Percentiles rank a stretch among this genome's conserved stretches.
Evolutionary conservation across 2,113 vertebrate genomes (phyloP).

Genomic region (Anolis sagrei): DNA sequence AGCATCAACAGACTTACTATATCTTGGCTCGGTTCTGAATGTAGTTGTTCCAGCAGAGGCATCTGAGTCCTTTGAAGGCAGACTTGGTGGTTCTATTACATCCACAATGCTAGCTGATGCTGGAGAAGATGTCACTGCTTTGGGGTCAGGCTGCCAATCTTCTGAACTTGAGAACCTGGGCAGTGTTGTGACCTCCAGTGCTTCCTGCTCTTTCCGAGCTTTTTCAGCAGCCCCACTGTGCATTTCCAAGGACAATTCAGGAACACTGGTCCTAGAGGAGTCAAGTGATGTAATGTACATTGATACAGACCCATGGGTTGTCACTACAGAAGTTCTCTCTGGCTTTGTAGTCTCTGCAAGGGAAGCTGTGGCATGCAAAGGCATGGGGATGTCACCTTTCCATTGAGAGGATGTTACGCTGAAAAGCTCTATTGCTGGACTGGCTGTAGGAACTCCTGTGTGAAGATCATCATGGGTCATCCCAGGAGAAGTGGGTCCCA

Average conservation of each 20-base stretch:
- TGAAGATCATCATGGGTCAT: neutral
- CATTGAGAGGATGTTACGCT: neutral
- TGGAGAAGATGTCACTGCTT: neutral
- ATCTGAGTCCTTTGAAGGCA: neutral
- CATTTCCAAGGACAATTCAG: neutral
- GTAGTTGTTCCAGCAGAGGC: neutral
- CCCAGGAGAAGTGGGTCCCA: too few relatives aligned
- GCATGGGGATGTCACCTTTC: neutral
- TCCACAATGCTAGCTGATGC: neutral
- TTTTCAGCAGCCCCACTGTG: neutral
- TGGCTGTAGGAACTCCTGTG: neutral
- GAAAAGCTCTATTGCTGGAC: neutral
- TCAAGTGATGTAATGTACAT: neutral
- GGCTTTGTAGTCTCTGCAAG: neutral
- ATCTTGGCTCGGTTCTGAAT: too few relatives aligned
- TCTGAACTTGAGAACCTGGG: neutral
- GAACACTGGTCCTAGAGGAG: neutral
- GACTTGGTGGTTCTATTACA: too few relatives aligned
- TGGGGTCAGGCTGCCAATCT: neutral
- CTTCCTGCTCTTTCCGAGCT: neutral
- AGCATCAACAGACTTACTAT: rapidly evolving
- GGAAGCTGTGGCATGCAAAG: neutral
- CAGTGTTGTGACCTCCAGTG: neutral
- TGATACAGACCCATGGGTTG: neutral
- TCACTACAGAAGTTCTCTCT: neutral